Evolutionary conservation across 92 coral and sea anemone species (phyloP).

Genomic region (Epizoanthus rinbou): DNA sequence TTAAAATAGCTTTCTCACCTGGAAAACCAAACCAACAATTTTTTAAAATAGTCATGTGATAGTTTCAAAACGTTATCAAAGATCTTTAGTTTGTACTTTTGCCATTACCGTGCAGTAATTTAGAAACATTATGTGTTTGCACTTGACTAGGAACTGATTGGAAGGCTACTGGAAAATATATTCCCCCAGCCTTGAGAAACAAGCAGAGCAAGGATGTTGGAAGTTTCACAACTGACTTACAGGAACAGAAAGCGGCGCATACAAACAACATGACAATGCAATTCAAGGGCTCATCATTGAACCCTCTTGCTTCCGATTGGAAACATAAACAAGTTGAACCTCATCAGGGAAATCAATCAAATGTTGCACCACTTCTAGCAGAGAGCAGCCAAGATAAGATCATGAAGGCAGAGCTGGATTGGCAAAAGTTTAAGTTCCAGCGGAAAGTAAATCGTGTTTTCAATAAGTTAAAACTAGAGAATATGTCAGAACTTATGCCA

Average conservation of each 20-base stretch:
- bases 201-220: constrained; percentile 21
- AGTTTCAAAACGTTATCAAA: no score
- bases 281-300: constrained; percentile 1
- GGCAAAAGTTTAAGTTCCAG: constrained; percentile 96
- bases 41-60: no score
- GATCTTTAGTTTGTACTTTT: no score
- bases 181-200: constrained; percentile 36
- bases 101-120: no score
- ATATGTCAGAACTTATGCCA: constrained; percentile 43
- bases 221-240: not conserved
- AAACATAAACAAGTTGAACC: constrained; percentile 12
- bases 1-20: no score
- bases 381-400: constrained; percentile 65
- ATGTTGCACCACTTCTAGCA: constrained; percentile 33
- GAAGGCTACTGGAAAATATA: constrained; percentile 31
- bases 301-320: not conserved
- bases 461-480: constrained; percentile 53
- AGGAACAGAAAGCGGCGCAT: not conserved
- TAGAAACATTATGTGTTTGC: not conserved
- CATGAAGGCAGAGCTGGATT: constrained; percentile 76
- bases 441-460: constrained; percentile 78
- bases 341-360: not conserved
- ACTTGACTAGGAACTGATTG: not conserved
- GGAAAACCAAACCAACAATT: no score
- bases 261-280: not conserved